Conservation (phyloP, 2,888 invertebrate genomes). For the Reticulitermes lucifugus region DNA sequence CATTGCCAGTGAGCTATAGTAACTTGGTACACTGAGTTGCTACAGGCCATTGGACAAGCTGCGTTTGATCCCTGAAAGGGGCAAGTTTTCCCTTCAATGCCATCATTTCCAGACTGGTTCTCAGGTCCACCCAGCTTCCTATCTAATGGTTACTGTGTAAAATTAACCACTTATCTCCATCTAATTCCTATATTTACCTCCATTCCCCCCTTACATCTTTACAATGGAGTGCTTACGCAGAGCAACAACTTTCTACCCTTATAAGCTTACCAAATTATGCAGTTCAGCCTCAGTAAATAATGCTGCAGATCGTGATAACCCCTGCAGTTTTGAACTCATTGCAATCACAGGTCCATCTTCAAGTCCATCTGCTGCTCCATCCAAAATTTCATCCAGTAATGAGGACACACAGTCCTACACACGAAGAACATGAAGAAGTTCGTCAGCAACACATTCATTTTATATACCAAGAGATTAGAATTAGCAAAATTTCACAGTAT, state of each 20-base stretch:
- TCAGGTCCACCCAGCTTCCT: too few species aligned
- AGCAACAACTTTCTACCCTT: background rate
- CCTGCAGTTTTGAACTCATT: constrained; percentile 66
- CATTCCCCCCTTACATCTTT: too few species aligned
- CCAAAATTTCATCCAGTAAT: constrained; percentile 78
- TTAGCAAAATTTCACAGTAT: too few species aligned
- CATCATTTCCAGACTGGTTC: background rate
- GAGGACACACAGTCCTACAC: constrained; percentile 77
- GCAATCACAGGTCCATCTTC: constrained; percentile 65
- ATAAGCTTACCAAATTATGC: constrained; percentile 68
- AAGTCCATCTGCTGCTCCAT: constrained; percentile 63
- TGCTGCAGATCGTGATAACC: constrained; percentile 73
- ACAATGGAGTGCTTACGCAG: background rate
- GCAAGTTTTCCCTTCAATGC: too few species aligned
- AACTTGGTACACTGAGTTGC: too few species aligned
- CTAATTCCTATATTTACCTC: too few species aligned
- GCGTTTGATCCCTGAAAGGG: too few species aligned
- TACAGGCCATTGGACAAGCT: too few species aligned
- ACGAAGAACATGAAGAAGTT: background rate
- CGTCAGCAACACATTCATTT: background rate
- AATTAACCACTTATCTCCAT: too few species aligned
- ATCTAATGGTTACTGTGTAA: too few species aligned
- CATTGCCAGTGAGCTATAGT: too few species aligned
- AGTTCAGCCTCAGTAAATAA: constrained; percentile 77
- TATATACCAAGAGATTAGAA: background rate